These are phyloP conservation scores for Carcharodon carcharias DNA, from an alignment of 2,797 vertebrate genomes.

Conservation along the genomic window DNA sequence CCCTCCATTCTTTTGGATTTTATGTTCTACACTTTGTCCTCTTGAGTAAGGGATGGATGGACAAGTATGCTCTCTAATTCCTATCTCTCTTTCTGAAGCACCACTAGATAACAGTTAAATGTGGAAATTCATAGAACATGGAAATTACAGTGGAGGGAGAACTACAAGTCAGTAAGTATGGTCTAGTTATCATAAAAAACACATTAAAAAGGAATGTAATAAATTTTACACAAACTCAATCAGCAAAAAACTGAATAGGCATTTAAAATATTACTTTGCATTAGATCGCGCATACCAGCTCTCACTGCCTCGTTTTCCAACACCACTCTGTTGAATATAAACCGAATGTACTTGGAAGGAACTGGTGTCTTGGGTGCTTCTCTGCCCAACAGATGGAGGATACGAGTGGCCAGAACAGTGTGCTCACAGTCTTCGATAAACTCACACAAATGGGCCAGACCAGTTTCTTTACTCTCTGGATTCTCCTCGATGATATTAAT, in stretches of 20 bases:
- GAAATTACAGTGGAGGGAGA: not conserved
- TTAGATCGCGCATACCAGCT: constrained; percentile 65
- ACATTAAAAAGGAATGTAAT: not conserved
- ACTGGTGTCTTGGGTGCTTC: constrained; percentile 84
- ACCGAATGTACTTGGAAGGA: constrained; percentile 96
- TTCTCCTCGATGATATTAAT: constrained; percentile 96
- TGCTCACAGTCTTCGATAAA: constrained; percentile 98
- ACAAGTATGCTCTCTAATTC: not conserved
- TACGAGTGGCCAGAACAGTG: constrained; percentile 92
- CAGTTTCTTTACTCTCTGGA: constrained; percentile 88
- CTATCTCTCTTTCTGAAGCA: not conserved
- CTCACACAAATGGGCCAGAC: constrained; percentile 93
- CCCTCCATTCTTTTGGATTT: not conserved
- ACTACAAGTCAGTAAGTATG: not conserved
- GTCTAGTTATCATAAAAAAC: not conserved
- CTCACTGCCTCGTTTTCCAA: constrained; percentile 92
- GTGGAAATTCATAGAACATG: not conserved
- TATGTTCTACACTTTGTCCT: not conserved
- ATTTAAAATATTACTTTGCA: not conserved
- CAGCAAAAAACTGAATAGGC: not conserved
- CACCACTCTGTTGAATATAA: constrained; percentile 96
- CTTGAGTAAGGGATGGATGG: not conserved
- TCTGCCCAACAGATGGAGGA: constrained; percentile 88
- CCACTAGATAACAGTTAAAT: not conserved
- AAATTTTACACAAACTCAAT: not conserved